Conservation (phyloP, 2,797 vertebrate species). For the Sebastes minor region DNA sequence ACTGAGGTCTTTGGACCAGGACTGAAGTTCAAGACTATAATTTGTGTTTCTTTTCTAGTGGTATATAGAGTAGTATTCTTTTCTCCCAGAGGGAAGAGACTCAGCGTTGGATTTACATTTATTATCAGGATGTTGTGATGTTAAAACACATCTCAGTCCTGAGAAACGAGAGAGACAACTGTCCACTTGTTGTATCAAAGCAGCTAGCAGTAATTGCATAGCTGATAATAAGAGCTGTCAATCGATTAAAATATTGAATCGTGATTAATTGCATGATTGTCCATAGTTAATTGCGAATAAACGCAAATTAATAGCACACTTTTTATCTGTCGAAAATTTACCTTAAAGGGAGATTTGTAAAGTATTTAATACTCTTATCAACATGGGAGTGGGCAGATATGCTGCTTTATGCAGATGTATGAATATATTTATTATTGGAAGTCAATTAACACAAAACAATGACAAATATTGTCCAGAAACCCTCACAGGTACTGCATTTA, state of each 20-base stretch:
- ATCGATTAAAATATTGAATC: no score
- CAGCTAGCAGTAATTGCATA: neutral
- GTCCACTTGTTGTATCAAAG: neutral
- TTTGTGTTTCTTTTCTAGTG: neutral
- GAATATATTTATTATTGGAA: neutral
- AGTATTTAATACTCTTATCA: no score
- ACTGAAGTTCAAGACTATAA: neutral
- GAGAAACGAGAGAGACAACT: neutral
- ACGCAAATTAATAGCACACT: accelerated
- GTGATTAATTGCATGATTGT: no score
- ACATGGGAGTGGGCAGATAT: no score
- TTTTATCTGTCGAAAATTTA: no score
- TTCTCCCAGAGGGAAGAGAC: neutral
- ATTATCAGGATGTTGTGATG: neutral
- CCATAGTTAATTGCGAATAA: no score
- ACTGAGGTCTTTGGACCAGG: neutral
- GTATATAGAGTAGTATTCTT: neutral
- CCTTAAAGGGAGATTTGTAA: no score
- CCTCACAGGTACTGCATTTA: no score
- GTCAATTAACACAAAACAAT: no score
- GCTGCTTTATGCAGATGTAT: no score
- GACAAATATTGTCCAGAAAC: no score
- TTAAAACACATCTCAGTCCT: neutral
- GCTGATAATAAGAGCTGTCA: accelerated
- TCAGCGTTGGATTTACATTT: neutral